Base-by-base conservation (phyloP, 2,888 invertebrate species). In the Drosophila niveifrons region DNA sequence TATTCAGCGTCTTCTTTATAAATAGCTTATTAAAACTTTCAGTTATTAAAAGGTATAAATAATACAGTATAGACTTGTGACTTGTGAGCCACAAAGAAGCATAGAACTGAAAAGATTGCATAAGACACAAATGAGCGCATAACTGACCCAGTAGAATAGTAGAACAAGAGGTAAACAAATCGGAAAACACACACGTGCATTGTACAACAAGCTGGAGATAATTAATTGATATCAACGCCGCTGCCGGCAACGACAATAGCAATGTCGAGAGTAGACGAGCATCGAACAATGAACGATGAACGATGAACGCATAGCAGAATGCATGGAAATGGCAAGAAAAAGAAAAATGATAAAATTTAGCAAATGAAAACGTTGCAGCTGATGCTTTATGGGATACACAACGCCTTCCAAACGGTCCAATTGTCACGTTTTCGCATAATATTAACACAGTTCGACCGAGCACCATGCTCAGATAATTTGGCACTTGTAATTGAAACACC, bases 371-470 rank as follows among this genome's bases (percentile, higher is more conserved):
- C 23, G 18, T 61, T 61, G 56, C 66, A 43, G n/a, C 57, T 51
- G 58, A 18, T 11, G 65, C 39, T 50, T 29, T 18, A 41, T 62
- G 66, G 15, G 48, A 68, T 52, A 53, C 65, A 67, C 23, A 68
- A 43, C 29, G 34, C 11, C 57, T 34, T 28, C 41, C 56, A 66
- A 52, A 65, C 39, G 51, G 17, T 28, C 59, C 61, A 73, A 75
- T 70, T 76, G 88, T 88, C 88, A 82, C 88, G 82, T 88, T 82
- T 69, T 71, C 53, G 71, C 72, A 85, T 82, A 70, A 55, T 68
- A 77, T 70, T 66, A 74, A 61, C 52, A 67, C 57, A 70, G 66
- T 67, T 74, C 43, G 17, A 55, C 15, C 34, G 28, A 65, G 17
- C 43, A 47, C 31, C 59, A 66, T 41, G 50, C 52, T 52, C 39